Evolutionary conservation across 2,888 invertebrate genomes (phyloP).

Genomic region (Meiosimyza platycephala): DNA sequence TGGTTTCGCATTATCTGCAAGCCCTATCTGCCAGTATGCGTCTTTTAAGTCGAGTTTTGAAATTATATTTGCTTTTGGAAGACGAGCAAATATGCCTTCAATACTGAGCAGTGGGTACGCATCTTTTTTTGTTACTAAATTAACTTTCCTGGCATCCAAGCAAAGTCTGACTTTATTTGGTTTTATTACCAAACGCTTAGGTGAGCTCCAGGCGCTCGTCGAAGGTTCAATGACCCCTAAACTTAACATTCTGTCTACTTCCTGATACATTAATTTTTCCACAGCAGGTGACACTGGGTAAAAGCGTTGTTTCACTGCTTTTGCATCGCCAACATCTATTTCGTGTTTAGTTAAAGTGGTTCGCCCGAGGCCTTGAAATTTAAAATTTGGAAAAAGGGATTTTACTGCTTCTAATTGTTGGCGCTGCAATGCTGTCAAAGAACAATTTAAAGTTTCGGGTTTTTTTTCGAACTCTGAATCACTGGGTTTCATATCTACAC

Average conservation of each 20-base stretch:
- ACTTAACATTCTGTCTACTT: conserved; percentile 54
- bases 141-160: conserved; percentile 26
- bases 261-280: conserved; percentile 39
- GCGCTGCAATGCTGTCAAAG: no score
- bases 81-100: conserved; percentile 38
- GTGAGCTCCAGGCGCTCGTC: conserved; percentile 31
- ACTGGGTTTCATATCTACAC: no score
- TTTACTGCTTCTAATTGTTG: no score
- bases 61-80: conserved; percentile 37
- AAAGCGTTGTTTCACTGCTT: conserved; percentile 33
- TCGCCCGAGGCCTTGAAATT: no score
- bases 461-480: no score
- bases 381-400: no score
- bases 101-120: conserved; percentile 43
- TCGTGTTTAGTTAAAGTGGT: no score
- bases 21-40: conserved; percentile 39
- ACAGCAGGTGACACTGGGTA: conserved; percentile 30
- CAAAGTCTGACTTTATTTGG: conserved; percentile 33
- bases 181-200: conserved; percentile 24
- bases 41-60: conserved; percentile 26
- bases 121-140: background rate
- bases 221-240: conserved; percentile 53
- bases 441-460: no score
- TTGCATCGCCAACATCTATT: conserved; percentile 6
- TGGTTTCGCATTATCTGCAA: conserved; percentile 26